Conservation (phyloP, 2,113 vertebrate genomes). For the Planiliza haematocheilus region DNA sequence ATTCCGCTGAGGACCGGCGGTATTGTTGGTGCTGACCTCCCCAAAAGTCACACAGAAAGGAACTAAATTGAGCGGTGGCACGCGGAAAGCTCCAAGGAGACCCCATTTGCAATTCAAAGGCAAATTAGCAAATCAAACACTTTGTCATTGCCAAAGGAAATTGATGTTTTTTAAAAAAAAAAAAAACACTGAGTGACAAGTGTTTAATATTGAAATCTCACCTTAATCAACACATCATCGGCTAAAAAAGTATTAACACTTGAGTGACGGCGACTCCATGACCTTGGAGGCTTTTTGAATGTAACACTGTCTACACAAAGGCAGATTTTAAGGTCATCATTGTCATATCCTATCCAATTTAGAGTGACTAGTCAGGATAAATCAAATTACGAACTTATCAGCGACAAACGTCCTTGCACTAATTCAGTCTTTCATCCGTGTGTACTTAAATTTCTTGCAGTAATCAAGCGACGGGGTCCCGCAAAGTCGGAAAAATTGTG, state of each 20-base stretch:
- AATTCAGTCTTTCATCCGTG: constrained; percentile 53
- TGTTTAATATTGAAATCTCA: constrained; percentile 68
- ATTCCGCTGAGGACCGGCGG: constrained; percentile 47
- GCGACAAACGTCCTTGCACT: constrained; percentile 59
- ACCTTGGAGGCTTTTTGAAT: constrained; percentile 52
- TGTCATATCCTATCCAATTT: constrained; percentile 61
- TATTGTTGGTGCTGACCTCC: constrained; percentile 71
- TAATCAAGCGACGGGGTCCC: constrained; percentile 41
- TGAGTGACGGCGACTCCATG: constrained; percentile 32
- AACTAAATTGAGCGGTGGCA: constrained; percentile 62
- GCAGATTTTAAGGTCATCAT: constrained; percentile 63
- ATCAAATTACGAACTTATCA: constrained; percentile 61
- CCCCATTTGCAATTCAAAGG: constrained; percentile 71
- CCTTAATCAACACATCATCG: constrained; percentile 64
- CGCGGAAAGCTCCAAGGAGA: constrained; percentile 58
- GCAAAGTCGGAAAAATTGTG: constrained; percentile 46
- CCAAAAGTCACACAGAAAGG: constrained; percentile 68
- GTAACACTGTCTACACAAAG: constrained; percentile 44
- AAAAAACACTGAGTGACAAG: constrained; percentile 66
- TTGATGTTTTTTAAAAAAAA: constrained; percentile 45
- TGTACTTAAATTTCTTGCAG: constrained; percentile 35
- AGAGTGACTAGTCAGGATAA: constrained; percentile 65
- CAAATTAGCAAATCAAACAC: constrained; percentile 76
- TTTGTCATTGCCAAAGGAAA: constrained; percentile 68
- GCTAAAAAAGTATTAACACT: constrained; percentile 33